Evolutionary conservation across 2,113 vertebrate species (phyloP).

Genomic region (Mesitornis unicolor): DNA sequence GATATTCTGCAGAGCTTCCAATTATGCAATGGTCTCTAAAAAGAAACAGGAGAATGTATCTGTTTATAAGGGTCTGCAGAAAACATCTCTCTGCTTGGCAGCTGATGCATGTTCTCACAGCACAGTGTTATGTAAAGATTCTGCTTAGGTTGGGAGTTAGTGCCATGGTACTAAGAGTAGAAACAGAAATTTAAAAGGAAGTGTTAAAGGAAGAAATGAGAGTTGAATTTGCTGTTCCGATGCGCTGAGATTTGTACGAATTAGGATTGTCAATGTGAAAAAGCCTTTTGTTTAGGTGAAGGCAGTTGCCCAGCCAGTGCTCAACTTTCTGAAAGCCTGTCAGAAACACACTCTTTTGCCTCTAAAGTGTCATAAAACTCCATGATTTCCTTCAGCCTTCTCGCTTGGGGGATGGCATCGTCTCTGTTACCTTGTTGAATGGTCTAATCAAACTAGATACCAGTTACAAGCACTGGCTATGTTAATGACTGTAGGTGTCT

Average conservation of each 20-base stretch:
- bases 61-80: conserved; percentile 56
- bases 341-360: neutral
- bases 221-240: neutral
- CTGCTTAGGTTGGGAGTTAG: neutral
- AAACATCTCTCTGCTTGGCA: conserved; percentile 41
- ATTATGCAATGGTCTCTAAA: conserved; percentile 55
- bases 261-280: neutral
- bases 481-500: neutral
- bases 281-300: neutral
- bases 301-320: neutral
- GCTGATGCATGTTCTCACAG: neutral
- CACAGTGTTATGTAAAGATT: conserved; percentile 6
- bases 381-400: neutral
- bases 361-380: neutral
- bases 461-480: neutral
- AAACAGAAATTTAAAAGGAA: neutral
- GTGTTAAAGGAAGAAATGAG: neutral
- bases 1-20: conserved; percentile 62
- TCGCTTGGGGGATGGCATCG: neutral
- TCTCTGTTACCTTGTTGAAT: neutral
- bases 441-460: neutral
- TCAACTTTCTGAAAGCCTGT: neutral
- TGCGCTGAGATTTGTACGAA: neutral
- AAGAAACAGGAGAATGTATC: conserved; percentile 57
- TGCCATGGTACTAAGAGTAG: neutral